Percentiles rank a stretch among this genome's conserved stretches.
Evolutionary conservation across 2,113 vertebrate genomes (phyloP).

Genomic region (Mohoua ochrocephala): DNA sequence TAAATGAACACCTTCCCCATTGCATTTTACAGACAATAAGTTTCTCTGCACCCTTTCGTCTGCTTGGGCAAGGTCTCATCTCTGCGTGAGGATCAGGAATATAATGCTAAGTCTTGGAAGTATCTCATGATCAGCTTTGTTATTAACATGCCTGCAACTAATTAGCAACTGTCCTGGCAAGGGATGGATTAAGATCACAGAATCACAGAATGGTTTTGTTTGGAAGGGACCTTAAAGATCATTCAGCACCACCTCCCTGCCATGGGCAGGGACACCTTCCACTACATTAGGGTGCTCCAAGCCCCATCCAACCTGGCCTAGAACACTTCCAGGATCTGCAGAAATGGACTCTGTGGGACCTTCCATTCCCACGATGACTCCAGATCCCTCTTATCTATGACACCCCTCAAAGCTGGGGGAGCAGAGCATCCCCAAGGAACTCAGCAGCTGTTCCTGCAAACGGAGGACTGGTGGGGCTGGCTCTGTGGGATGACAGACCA

Average conservation of each 20-base stretch:
- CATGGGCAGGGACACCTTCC: background rate
- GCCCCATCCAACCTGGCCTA: background rate
- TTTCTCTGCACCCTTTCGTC: background rate
- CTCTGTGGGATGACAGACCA: background rate
- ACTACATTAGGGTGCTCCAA: background rate
- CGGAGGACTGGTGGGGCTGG: background rate
- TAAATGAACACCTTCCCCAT: background rate
- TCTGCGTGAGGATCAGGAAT: background rate
- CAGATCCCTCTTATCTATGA: accelerated
- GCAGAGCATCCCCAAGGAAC: background rate
- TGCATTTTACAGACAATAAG: background rate
- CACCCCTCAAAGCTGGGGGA: background rate
- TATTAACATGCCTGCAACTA: background rate
- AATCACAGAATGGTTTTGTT: background rate
- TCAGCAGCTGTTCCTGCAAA: background rate
- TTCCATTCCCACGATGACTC: background rate
- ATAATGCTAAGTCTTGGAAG: background rate
- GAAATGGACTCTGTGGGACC: background rate
- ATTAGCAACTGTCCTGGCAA: background rate
- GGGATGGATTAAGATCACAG: background rate
- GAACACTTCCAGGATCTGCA: background rate
- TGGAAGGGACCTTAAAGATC: background rate
- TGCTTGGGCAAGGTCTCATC: background rate
- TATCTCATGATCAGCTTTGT: background rate
- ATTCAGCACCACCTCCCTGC: background rate